phyloP scores from a whole-genome alignment of 2,113 vertebrate species.

The Ammodytes dubius region DNA sequence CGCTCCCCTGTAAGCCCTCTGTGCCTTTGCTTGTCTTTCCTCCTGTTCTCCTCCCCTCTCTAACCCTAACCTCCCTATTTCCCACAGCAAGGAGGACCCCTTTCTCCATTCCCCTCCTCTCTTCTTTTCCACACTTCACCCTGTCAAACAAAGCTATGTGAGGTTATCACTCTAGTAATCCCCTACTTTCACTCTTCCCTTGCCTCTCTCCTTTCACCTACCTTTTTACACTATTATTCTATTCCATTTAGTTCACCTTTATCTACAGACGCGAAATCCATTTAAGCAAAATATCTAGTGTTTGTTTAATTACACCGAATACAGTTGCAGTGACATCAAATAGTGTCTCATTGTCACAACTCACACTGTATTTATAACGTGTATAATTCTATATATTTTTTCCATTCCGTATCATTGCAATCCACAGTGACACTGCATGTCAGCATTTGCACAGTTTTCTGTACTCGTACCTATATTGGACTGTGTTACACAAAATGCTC shows the following conservation, averaged over 20 bases:
- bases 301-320: background rate
- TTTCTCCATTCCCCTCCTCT: conserved; percentile 17
- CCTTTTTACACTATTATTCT: background rate
- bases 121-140: background rate
- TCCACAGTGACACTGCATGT: background rate
- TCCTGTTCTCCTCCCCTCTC: conserved; percentile 15
- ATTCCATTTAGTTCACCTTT: background rate
- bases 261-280: background rate
- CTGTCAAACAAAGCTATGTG: conserved; percentile 32
- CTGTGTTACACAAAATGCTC: background rate
- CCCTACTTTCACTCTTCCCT: background rate
- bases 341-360: background rate
- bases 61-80: conserved; percentile 30
- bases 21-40: conserved; percentile 1
- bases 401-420: background rate
- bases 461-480: background rate
- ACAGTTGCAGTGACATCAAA: background rate
- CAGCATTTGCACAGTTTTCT: background rate
- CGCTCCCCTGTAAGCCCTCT: conserved; percentile 4
- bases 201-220: background rate
- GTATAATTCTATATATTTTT: background rate
- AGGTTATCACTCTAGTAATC: conserved; percentile 45
- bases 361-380: background rate
- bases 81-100: conserved; percentile 31
- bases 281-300: background rate